These are phyloP conservation scores for Synergus laeviventris DNA, from an alignment of 2,888 invertebrate genomes.

Conservation along the genomic window DNA sequence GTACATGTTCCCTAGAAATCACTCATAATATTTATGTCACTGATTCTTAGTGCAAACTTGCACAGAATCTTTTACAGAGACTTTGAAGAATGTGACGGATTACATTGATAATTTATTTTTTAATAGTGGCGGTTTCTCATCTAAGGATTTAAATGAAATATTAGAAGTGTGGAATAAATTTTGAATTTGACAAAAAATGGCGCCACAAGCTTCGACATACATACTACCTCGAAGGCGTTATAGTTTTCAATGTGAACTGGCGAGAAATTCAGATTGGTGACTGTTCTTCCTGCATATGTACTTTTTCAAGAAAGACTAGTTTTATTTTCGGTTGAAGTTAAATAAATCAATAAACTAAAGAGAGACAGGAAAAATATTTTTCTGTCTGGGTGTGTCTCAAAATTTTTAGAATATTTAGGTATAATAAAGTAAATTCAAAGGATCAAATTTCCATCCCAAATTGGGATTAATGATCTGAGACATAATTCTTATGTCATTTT, in stretches of 20 bases:
- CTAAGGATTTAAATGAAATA: not conserved
- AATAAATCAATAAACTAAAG: not conserved
- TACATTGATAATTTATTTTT: not conserved
- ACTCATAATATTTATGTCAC: too few species aligned
- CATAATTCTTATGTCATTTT: not conserved
- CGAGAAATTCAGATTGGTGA: not conserved
- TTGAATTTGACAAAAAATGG: not conserved
- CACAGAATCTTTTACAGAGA: too few species aligned
- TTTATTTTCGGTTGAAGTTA: not conserved
- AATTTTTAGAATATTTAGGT: not conserved
- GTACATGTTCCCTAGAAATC: too few species aligned
- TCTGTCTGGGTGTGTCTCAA: not conserved
- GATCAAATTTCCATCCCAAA: too few species aligned
- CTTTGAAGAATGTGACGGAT: not conserved
- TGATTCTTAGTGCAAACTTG: too few species aligned
- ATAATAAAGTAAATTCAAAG: too few species aligned
- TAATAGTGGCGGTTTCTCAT: not conserved
- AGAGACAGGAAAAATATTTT: not conserved
- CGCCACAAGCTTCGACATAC: not conserved
- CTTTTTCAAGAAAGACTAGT: not conserved
- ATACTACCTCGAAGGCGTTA: not conserved
- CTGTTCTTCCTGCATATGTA: not conserved
- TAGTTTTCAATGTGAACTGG: constrained; percentile 12
- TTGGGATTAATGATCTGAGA: not conserved
- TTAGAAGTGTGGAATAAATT: not conserved